phyloP scores from a whole-genome alignment of 1,140 invertebrate genomes.

The Papilio helenus region DNA sequence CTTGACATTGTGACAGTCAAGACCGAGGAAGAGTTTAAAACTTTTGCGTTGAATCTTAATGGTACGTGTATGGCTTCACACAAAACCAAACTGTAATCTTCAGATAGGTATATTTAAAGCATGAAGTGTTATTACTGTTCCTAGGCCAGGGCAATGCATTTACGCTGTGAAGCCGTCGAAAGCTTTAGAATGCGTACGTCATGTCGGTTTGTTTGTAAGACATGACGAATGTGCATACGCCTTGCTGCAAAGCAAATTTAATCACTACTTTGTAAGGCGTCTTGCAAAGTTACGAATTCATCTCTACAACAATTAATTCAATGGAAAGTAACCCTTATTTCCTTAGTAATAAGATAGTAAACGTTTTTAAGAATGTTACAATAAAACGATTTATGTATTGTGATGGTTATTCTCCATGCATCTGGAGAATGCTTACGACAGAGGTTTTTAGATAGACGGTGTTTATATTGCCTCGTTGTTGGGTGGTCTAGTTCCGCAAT shows the following conservation, averaged over 20 bases:
- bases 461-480: conserved; percentile 13
- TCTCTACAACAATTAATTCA: not conserved
- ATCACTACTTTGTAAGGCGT: conserved; percentile 37
- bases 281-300: conserved; percentile 17
- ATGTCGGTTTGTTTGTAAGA: conserved; percentile 18
- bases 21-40: no score
- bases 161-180: conserved; percentile 6
- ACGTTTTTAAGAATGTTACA: not conserved
- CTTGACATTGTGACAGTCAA: not conserved
- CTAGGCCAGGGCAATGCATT: not conserved
- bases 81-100: not conserved
- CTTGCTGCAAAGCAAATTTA: conserved; percentile 38
- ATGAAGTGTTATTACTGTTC: conserved; percentile 7
- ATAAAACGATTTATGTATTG: conserved; percentile 1
- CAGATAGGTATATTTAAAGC: not conserved
- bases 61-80: not conserved
- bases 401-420: conserved; percentile 9
- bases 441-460: conserved; percentile 4
- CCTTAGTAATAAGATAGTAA: not conserved
- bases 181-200: conserved; percentile 29
- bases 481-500: not conserved
- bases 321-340: not conserved
- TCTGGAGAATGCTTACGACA: conserved; percentile 17
- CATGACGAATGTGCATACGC: conserved; percentile 39
- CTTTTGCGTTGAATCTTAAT: no score